Evolutionary conservation across 1,140 invertebrate genomes (phyloP).

Genomic region (Charaxes varanes): DNA sequence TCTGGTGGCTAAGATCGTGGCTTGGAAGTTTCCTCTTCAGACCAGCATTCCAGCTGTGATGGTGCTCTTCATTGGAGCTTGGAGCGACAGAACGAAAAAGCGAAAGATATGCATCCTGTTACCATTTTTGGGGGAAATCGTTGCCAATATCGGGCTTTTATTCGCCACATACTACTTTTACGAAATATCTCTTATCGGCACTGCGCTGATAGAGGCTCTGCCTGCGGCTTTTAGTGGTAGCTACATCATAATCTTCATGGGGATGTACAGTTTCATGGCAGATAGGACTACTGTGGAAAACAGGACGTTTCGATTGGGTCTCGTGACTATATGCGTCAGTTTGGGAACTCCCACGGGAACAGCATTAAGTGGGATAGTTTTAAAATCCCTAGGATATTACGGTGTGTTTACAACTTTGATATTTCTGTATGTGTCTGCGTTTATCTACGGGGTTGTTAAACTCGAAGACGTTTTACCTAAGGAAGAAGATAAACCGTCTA

Average conservation of each 20-base stretch:
- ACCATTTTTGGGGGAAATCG: conserved; percentile 76
- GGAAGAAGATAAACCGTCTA: conserved; percentile 25
- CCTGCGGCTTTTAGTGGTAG: conserved; percentile 75
- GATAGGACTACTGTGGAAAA: conserved; percentile 75
- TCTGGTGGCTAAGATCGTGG: conserved; percentile 74
- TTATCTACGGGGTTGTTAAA: conserved; percentile 51
- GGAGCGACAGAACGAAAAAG: conserved; percentile 78
- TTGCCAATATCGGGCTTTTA: conserved; percentile 60
- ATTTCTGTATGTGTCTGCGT: conserved; percentile 36
- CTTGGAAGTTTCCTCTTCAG: conserved; percentile 69
- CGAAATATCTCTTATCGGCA: conserved; percentile 72
- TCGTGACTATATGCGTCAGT: conserved; percentile 68
- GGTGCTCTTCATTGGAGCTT: conserved; percentile 78
- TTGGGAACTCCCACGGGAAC: conserved; percentile 66
- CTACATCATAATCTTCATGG: conserved; percentile 77
- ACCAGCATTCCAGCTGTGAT: conserved; percentile 76
- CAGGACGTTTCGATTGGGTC: conserved; percentile 75
- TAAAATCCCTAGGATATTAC: conserved; percentile 52
- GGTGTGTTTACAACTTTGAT: conserved; percentile 58
- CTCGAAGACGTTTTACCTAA: conserved; percentile 47
- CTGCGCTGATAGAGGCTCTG: conserved; percentile 73
- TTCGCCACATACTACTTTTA: conserved; percentile 66
- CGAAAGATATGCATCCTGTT: conserved; percentile 79
- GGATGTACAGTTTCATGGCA: conserved; percentile 78
- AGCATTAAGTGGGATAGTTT: conserved; percentile 54